Conservation (phyloP, 2,888 invertebrate species). For the Pseudanteris insignis region DNA sequence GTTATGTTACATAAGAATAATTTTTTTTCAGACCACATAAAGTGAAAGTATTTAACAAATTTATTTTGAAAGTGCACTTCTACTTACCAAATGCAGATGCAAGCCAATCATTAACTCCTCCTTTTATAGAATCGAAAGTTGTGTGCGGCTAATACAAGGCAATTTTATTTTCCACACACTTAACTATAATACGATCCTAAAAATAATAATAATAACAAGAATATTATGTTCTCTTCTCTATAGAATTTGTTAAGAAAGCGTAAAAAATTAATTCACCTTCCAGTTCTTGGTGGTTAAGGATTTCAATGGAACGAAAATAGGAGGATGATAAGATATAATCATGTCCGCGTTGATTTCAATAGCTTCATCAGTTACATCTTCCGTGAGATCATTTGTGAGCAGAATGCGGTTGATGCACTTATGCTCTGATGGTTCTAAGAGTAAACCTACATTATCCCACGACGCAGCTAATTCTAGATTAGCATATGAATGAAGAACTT, state of each 20-base stretch:
- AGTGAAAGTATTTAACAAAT: too few relatives aligned
- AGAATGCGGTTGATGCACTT: constrained; percentile 74
- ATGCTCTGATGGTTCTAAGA: constrained; percentile 78
- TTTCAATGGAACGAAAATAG: constrained; percentile 87
- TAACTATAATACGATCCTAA: constrained; percentile 81
- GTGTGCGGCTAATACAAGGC: constrained; percentile 95
- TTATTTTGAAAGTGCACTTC: constrained; percentile 25
- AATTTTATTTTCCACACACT: constrained; percentile 84
- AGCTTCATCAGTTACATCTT: constrained; percentile 86
- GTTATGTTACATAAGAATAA: too few relatives aligned
- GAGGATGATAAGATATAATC: constrained; percentile 96
- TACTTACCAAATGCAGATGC: constrained; percentile 71
- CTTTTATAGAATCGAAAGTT: constrained; percentile 82
- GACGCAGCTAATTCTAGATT: constrained; percentile 77
- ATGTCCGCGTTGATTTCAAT: constrained; percentile 74
- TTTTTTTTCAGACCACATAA: too few relatives aligned
- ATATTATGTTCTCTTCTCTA: too few relatives aligned
- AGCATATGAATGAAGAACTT: constrained; percentile 75
- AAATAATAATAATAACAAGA: neutral
- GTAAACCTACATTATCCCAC: constrained; percentile 96
- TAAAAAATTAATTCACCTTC: constrained; percentile 74
- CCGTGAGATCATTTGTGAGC: constrained; percentile 92
- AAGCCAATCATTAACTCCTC: constrained; percentile 96
- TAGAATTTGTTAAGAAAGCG: too few relatives aligned
- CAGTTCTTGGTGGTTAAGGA: constrained; percentile 72